Conservation (phyloP, 2,113 vertebrate species). For the Callopanchax toddi region DNA sequence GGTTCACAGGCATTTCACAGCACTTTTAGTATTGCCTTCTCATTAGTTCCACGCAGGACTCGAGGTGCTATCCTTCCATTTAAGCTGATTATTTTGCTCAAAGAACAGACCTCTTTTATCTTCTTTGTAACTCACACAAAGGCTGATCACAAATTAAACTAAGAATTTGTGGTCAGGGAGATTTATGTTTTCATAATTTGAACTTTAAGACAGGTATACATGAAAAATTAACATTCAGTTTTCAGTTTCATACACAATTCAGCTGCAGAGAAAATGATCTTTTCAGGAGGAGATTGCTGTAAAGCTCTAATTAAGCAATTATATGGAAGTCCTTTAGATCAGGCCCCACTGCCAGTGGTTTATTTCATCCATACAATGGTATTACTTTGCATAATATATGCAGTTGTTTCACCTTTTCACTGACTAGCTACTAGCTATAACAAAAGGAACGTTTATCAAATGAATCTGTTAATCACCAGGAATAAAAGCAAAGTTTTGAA, state of each 20-base stretch:
- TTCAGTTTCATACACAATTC: background rate
- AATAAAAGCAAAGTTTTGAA: background rate
- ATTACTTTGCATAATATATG: background rate
- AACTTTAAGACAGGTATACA: slow-evolving; percentile 27
- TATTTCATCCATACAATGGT: background rate
- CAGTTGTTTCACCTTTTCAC: background rate
- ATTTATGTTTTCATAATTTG: slow-evolving; percentile 21
- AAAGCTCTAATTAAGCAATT: slow-evolving; percentile 2
- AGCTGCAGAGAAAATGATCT: background rate
- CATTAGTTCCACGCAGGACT: slow-evolving; percentile 53
- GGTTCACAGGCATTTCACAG: slow-evolving; percentile 42
- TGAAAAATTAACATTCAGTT: slow-evolving; percentile 15
- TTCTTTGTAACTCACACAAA: slow-evolving; percentile 6
- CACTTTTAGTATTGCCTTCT: slow-evolving; percentile 37
- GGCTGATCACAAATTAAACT: slow-evolving; percentile 19
- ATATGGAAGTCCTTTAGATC: background rate
- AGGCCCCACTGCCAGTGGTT: background rate
- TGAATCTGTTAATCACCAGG: background rate
- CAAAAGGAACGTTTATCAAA: background rate
- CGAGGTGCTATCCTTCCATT: slow-evolving; percentile 38
- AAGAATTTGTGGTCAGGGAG: slow-evolving; percentile 6
- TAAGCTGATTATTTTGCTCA: slow-evolving; percentile 45
- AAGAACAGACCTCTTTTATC: slow-evolving; percentile 5
- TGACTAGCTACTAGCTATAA: too few relatives aligned
- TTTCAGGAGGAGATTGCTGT: background rate